phyloP scores from a whole-genome alignment of 2,113 vertebrate genomes.

The Uria lomvia region DNA sequence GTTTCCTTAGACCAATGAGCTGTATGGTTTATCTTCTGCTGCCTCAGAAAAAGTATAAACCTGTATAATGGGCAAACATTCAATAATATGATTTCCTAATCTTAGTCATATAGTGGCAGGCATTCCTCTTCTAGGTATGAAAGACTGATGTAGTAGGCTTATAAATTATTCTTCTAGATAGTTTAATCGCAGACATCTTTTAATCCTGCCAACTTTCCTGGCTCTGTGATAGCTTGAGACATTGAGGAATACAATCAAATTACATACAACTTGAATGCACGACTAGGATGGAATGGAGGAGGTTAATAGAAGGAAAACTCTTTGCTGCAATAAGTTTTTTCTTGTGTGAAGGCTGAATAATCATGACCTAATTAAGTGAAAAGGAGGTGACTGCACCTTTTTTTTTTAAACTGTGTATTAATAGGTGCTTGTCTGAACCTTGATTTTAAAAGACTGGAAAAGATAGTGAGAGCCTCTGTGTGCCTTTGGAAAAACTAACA shows the following conservation, averaged over 20 bases:
- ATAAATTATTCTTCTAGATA: background rate
- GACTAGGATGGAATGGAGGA: background rate
- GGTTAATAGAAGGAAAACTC: background rate
- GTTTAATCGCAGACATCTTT: background rate
- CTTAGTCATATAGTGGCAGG: background rate
- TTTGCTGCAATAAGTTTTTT: background rate
- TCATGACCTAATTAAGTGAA: constrained; percentile 4
- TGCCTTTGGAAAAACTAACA: background rate
- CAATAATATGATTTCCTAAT: background rate
- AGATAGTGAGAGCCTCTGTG: background rate
- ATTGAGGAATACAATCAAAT: background rate
- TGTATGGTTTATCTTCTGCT: background rate
- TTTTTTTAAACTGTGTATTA: background rate
- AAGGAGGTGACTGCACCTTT: background rate
- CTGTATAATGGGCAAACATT: background rate
- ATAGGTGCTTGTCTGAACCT: background rate
- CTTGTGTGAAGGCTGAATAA: background rate
- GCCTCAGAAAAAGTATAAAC: background rate
- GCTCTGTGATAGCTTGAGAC: background rate
- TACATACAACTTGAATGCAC: background rate
- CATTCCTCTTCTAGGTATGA: background rate
- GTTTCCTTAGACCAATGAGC: background rate
- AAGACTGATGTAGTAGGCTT: background rate
- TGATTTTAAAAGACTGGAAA: background rate
- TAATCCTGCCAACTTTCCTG: background rate